Conservation (phyloP, 2,113 vertebrate genomes). For the Turnix velox region DNA sequence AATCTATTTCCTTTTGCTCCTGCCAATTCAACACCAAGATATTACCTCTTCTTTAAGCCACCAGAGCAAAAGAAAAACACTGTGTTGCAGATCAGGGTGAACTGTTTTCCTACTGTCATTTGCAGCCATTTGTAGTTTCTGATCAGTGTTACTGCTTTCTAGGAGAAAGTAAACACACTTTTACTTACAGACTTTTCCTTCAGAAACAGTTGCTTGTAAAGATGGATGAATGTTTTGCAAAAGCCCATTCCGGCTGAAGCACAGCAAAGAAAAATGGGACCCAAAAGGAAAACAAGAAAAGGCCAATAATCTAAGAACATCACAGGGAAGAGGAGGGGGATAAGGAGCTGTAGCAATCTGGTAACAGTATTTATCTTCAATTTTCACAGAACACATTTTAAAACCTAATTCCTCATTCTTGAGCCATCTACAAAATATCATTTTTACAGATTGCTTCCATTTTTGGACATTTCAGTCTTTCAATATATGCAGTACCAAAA, state of each 20-base stretch:
- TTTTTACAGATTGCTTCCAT: not conserved
- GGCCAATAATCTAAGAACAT: not conserved
- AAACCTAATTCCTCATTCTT: not conserved
- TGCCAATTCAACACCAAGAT: not conserved
- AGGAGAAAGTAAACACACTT: not conserved
- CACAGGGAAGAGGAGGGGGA: not conserved
- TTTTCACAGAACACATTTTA: not conserved
- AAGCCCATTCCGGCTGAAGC: not conserved
- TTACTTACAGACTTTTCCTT: not conserved
- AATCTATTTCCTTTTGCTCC: not conserved
- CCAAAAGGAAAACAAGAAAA: not conserved
- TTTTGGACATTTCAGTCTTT: not conserved
- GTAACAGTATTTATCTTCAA: not conserved
- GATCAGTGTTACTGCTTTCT: not conserved
- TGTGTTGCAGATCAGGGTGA: not conserved
- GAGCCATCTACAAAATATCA: not conserved
- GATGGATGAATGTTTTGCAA: not conserved
- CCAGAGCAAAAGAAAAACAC: not conserved
- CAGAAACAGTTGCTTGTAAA: not conserved
- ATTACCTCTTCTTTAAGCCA: not conserved
- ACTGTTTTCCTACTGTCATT: not conserved
- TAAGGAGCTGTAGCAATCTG: not conserved
- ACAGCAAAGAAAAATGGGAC: not conserved
- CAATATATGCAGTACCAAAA: not conserved
- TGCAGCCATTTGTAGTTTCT: not conserved